Conservation (phyloP, 2,888 invertebrate species). For the Hetaerina titia region DNA sequence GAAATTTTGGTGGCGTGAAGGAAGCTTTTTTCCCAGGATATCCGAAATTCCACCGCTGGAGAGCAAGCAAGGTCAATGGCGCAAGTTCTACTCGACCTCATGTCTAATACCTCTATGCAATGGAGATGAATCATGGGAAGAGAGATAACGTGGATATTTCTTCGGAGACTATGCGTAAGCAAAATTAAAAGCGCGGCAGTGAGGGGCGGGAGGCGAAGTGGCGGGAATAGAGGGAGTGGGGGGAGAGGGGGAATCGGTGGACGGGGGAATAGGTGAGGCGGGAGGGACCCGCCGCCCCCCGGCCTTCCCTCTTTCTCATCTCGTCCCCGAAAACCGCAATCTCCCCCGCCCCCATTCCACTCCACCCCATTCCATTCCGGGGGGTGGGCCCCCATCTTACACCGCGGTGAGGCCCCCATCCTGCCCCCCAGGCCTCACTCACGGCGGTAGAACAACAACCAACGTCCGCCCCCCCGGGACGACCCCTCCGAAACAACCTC, state of each 20-base stretch:
- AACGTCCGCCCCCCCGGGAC: background rate
- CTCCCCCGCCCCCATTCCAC: background rate
- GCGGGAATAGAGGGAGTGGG: background rate
- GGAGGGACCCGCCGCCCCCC: background rate
- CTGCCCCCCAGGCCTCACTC: background rate
- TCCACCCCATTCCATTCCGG: background rate
- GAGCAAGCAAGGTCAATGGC: too few relatives aligned
- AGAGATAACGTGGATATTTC: background rate
- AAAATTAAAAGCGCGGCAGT: constrained; percentile 1
- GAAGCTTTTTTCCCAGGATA: too few relatives aligned
- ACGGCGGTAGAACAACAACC: background rate
- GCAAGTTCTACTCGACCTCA: too few relatives aligned
- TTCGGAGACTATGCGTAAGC: background rate
- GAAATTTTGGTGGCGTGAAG: too few relatives aligned
- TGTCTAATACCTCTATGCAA: background rate
- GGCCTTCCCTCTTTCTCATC: background rate
- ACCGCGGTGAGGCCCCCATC: background rate
- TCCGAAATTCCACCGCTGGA: too few relatives aligned
- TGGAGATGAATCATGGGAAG: background rate
- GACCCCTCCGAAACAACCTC: background rate
- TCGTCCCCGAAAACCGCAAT: background rate
- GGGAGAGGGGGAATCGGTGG: background rate
- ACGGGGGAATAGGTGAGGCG: too few relatives aligned
- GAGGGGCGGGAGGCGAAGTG: background rate
- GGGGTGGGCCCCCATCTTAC: background rate